Conservation (phyloP, 2,797 vertebrate species). For the Gobionotothen gibberifrons region DNA sequence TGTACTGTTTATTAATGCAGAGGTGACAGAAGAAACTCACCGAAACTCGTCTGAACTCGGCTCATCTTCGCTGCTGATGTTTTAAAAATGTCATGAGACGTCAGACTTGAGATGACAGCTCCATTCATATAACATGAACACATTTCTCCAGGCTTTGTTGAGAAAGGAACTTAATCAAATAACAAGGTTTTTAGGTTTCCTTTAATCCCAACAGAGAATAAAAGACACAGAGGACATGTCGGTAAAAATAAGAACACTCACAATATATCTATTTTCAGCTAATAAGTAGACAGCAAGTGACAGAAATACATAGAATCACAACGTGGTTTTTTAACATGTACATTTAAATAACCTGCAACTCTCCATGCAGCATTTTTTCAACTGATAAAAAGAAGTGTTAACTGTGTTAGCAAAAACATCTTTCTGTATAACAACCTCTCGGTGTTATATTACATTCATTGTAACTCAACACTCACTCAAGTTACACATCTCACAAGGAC, state of each 20-base stretch:
- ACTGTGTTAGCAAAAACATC: slow-evolving; percentile 45
- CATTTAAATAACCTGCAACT: slow-evolving; percentile 62
- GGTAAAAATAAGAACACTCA: slow-evolving; percentile 62
- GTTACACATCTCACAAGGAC: slow-evolving; percentile 76
- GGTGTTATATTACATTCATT: slow-evolving; percentile 69
- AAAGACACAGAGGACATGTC: slow-evolving; percentile 62
- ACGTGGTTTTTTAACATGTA: slow-evolving; percentile 46
- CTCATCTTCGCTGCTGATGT: slow-evolving; percentile 36
- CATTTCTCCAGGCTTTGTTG: slow-evolving; percentile 26
- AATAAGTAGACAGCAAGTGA: slow-evolving; percentile 56
- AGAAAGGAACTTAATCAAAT: slow-evolving; percentile 37
- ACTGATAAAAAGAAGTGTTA: slow-evolving; percentile 47
- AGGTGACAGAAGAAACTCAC: slow-evolving; percentile 44
- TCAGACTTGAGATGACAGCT: slow-evolving; percentile 39
- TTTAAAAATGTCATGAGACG: slow-evolving; percentile 51
- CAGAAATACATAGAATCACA: slow-evolving; percentile 52
- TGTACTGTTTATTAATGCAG: slow-evolving; percentile 44
- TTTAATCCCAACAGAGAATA: slow-evolving; percentile 64
- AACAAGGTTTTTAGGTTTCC: slow-evolving; percentile 36
- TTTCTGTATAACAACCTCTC: slow-evolving; percentile 24
- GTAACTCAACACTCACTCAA: slow-evolving; percentile 52
- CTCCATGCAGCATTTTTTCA: slow-evolving; percentile 65
- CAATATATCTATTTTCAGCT: slow-evolving; percentile 52
- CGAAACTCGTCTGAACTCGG: slow-evolving; percentile 48
- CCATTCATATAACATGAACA: slow-evolving; percentile 27